Conservation (phyloP, 2,797 vertebrate genomes). For the Distichodus sexfasciatus region DNA sequence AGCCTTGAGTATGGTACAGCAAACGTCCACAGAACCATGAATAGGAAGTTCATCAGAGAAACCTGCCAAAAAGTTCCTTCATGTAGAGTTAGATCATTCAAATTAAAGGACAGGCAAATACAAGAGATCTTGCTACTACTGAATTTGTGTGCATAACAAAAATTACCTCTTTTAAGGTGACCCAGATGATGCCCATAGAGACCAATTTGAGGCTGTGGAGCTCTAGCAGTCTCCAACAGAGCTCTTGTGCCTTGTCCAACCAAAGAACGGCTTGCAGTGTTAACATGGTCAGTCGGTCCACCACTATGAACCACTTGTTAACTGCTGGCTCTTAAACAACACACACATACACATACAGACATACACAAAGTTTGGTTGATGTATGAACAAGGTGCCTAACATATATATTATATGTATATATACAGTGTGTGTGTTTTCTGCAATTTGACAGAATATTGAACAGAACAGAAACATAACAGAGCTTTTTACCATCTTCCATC, state of each 20-base stretch:
- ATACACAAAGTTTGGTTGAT: background rate
- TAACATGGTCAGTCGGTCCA: constrained; percentile 66
- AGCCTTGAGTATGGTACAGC: constrained; percentile 71
- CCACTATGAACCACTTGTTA: constrained; percentile 66
- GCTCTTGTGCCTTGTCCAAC: constrained; percentile 63
- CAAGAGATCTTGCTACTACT: too few species aligned
- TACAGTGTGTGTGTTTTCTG: too few species aligned
- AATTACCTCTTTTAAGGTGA: constrained; percentile 74
- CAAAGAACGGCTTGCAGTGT: constrained; percentile 63
- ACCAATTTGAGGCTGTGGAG: constrained; percentile 75
- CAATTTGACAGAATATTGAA: too few species aligned
- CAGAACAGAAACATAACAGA: background rate
- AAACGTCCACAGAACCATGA: constrained; percentile 75
- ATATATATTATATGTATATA: too few species aligned
- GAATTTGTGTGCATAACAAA: too few species aligned
- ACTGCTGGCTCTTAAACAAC: constrained; percentile 44
- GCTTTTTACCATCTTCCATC: constrained; percentile 53
- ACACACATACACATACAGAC: background rate
- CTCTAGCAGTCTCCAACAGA: constrained; percentile 74
- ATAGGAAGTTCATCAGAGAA: constrained; percentile 76
- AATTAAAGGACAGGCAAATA: too few species aligned
- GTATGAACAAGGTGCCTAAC: too few species aligned
- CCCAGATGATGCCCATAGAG: constrained; percentile 73
- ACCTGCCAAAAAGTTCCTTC: constrained; percentile 59
- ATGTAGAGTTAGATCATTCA: background rate